A percentile compares a stretch with the other conserved stretches of the same genome.
phyloP scores from a whole-genome alignment of 2,888 invertebrate species.

The Drosophila bunnanda region DNA sequence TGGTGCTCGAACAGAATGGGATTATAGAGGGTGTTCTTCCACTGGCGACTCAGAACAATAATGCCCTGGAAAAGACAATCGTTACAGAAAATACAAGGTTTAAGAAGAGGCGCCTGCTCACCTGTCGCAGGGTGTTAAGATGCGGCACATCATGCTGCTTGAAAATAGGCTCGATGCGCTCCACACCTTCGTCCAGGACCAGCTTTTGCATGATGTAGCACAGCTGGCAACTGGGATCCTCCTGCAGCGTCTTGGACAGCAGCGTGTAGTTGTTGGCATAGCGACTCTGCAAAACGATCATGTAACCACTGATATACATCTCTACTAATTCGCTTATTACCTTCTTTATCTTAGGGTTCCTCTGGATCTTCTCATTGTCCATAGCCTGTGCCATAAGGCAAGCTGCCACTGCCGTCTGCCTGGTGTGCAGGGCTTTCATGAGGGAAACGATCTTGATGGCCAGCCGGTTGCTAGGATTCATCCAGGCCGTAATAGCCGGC shows the following conservation, averaged over 20 bases:
- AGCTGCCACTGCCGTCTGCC: constrained; percentile 94
- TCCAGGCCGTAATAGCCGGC: constrained; percentile 98
- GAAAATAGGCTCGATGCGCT: constrained; percentile 92
- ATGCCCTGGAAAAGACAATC: constrained; percentile 88
- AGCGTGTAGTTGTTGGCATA: constrained; percentile 93
- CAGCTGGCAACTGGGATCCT: constrained; percentile 97
- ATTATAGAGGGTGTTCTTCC: constrained; percentile 98
- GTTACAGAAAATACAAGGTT: too few species aligned
- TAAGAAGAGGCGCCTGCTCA: constrained; percentile 73
- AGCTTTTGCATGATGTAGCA: constrained; percentile 95
- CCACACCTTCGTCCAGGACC: constrained; percentile 90
- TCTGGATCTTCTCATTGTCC: constrained; percentile 91
- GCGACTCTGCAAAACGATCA: constrained; percentile 88
- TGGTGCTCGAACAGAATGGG: constrained; percentile 95
- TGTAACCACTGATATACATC: too few species aligned
- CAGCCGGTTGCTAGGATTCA: constrained; percentile 97
- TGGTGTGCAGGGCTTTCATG: constrained; percentile 91
- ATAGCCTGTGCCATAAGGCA: constrained; percentile 97
- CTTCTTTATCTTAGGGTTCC: constrained; percentile 84
- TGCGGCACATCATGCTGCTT: constrained; percentile 93
- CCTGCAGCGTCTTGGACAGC: constrained; percentile 94
- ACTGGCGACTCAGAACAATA: constrained; percentile 97
- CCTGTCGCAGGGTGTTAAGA: constrained; percentile 94
- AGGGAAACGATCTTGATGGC: constrained; percentile 93
- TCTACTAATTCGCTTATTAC: constrained; percentile 48